Evolutionary conservation across 2,797 vertebrate genomes (phyloP).

Genomic region (Cossypha dichroa): DNA sequence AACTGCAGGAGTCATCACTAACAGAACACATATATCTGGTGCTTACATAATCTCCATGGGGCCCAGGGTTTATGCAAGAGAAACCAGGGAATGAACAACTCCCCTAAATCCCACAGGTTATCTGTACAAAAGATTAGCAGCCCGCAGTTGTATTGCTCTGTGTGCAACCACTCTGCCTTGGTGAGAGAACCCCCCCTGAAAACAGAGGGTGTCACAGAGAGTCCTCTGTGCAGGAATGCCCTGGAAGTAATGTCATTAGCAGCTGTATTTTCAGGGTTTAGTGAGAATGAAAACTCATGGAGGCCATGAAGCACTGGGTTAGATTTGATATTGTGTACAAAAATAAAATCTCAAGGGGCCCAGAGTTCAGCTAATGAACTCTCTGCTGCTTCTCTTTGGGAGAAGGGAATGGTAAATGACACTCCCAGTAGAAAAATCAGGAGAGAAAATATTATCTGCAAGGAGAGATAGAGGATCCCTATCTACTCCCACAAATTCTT

Average conservation of each 20-base stretch:
- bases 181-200: background rate
- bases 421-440: background rate
- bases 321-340: background rate
- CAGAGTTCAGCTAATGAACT: background rate
- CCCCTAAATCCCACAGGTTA: background rate
- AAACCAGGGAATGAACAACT: background rate
- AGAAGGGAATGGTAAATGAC: background rate
- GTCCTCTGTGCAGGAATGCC: background rate
- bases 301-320: background rate
- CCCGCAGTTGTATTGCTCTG: background rate
- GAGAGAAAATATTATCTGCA: background rate
- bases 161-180: background rate
- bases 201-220: background rate
- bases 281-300: background rate
- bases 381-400: background rate
- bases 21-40: fast-evolving
- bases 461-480: background rate
- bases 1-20: background rate
- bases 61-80: background rate
- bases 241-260: background rate
- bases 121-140: background rate
- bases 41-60: background rate
- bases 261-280: background rate
- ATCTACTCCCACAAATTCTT: background rate
- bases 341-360: background rate